phyloP scores from a whole-genome alignment of 2,797 vertebrate genomes.

The Rhinella marina region DNA sequence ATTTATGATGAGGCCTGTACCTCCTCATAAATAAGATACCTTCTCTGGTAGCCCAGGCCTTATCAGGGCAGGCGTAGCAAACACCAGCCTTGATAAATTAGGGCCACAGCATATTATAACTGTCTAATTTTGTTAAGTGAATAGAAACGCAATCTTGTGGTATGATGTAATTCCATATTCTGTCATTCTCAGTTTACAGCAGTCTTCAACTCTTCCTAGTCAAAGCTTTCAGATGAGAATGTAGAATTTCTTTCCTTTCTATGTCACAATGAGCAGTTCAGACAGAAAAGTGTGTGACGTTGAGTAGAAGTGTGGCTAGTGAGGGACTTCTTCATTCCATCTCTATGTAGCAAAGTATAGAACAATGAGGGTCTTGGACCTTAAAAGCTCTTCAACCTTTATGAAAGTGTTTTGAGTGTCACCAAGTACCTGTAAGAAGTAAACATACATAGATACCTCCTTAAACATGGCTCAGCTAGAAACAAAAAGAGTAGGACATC shows the following conservation, averaged over 20 bases:
- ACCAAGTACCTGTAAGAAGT: conserved; percentile 35
- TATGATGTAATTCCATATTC: too few species aligned
- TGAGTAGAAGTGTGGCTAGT: conserved; percentile 5
- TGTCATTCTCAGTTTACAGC: background rate
- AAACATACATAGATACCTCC: conserved; percentile 69
- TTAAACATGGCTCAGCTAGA: conserved; percentile 61
- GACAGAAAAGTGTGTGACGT: background rate
- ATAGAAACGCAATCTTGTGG: too few species aligned
- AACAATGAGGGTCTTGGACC: conserved; percentile 17
- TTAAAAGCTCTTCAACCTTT: conserved; percentile 13
- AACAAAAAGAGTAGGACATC: conserved; percentile 65
- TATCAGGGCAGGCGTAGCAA: too few species aligned
- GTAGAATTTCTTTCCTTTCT: background rate
- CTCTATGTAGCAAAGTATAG: background rate
- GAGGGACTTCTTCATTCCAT: background rate
- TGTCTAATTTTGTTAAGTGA: too few species aligned
- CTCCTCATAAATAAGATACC: too few species aligned
- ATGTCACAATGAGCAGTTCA: background rate
- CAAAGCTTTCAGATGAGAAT: background rate
- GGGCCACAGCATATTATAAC: too few species aligned
- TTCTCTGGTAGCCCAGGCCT: too few species aligned
- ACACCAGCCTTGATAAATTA: too few species aligned
- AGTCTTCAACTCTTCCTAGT: background rate
- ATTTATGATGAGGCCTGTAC: too few species aligned
- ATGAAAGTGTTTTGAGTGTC: background rate